Base-by-base conservation (phyloP, 2,888 invertebrate species). In the Hemicrepidius hirtus region DNA sequence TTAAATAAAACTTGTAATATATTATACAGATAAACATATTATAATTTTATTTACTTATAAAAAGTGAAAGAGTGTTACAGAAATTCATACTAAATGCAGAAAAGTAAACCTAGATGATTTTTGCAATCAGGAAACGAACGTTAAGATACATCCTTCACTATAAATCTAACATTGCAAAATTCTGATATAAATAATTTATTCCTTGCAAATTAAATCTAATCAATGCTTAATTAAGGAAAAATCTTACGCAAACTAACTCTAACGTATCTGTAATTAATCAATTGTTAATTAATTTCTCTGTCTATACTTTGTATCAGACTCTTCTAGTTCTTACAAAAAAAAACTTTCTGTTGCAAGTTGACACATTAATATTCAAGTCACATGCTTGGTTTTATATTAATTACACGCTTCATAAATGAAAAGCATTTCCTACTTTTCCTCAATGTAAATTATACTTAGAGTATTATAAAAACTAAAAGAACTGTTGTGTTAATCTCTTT, bases 101-200 rank as follows among this genome's bases (percentile, higher is more conserved):
- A 40, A n/a, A 7, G 46, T 2, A 46, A 46, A 46, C 18, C 20
- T 20, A 10, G 18, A 18, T 28, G 53, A 24, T 53, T 53, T 57
- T 57, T 57, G 57, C 20, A 35, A 35, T 37, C 57, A 57, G 57
- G 57, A 57, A 57, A 20, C 57, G 37, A 37, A n/a, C 18, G 53
- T 18, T 20, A 5, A 35, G 57, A 57, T 37, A 57, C 57, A 57
- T 57, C 57, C 57, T 57, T 57, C 57, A 37, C 57, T n/a, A 57
- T 57, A 57, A 57, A 57, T 57, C 57, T 57, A n/a, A 20, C 37
- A 21, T 57, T 57, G 57, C 57, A 37, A 35, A 32, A 57, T 37
- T n/a, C 57, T n/a, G 57, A 57, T 57, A 50, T 50, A 57, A 57
- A 57, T 57, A 57, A 57, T 57, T 57, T 57, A 57, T 57, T 57